A percentile compares a stretch with the other conserved stretches of the same genome.
These are phyloP conservation scores for Anas bahamensis DNA, from an alignment of 2,797 vertebrate species.

Conservation along the genomic window DNA sequence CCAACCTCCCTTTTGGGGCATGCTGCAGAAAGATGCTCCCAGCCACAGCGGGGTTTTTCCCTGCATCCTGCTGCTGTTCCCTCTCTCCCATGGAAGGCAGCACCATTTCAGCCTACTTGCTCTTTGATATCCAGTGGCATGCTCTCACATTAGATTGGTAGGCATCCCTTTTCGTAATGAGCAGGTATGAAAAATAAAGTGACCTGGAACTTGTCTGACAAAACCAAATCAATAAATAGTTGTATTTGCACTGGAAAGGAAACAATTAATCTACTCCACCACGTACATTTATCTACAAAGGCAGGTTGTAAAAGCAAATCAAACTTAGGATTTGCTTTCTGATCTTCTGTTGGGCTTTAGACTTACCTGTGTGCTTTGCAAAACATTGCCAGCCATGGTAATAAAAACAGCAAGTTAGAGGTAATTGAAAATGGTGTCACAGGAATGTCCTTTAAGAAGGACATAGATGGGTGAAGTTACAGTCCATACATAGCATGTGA, in stretches of 20 bases:
- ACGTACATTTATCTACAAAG: not conserved
- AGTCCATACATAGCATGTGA: rapidly evolving
- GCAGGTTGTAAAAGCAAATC: not conserved
- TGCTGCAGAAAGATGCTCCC: not conserved
- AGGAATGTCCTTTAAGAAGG: not conserved
- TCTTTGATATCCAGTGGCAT: not conserved
- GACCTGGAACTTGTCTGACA: not conserved
- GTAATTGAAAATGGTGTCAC: not conserved
- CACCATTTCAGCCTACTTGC: not conserved
- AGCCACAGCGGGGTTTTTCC: rapidly evolving
- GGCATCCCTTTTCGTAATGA: not conserved
- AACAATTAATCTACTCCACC: not conserved
- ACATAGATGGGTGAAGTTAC: not conserved
- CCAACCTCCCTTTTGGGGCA: not conserved
- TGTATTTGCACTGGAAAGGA: not conserved
- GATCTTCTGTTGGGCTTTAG: not conserved
- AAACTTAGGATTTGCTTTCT: not conserved
- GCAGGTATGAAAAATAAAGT: not conserved
- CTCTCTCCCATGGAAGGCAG: not conserved
- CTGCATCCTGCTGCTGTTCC: not conserved
- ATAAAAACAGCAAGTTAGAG: not conserved
- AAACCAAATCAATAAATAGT: not conserved
- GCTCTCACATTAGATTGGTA: not conserved
- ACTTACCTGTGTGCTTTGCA: not conserved
- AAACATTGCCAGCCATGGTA: not conserved